Evolutionary conservation across 2,797 vertebrate species (phyloP), one percentile per base, ranked within the genome.

Genomic region (Hemibagrus guttatus): DNA sequence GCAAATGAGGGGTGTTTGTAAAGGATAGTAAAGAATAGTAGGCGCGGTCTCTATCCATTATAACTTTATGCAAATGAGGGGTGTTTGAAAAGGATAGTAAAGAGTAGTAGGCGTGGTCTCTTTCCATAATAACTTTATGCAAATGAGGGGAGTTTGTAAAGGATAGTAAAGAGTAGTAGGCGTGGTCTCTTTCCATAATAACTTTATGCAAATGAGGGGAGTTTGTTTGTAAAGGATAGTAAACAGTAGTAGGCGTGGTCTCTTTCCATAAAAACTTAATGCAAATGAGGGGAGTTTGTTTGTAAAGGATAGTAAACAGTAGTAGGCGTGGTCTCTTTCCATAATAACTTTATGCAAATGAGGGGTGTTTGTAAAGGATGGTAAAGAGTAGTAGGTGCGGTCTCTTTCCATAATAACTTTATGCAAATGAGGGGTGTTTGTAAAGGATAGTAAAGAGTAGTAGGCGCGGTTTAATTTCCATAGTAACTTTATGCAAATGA

Each of bases 401-500:
- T 9, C 35, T 63, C 23, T 63, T 46, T n/a, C 49, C 35, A 49
- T 46, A 81, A 26, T 46, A 26, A 61, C 11, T 59, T 14, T 23
- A 63, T 81, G 59, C 58, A 63, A 42, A 80, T 39, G 0, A 46
- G 2, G 12, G 64, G 46, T 1, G 35, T 39, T 39, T 39, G 35
- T 4, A 39, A 4, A 39, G 35, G 4, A 39, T 39, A 39, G 35
- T 39, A 39, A 39, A 4, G 35, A 39, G 35, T 2, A 39, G 90
- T 86, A 86, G 81, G 81, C 75, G 59, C 21, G 35, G 35, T 63
- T 19, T 79, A 23, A 11, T 93, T 91, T 52, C 93, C 91, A 92
- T 92, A 91, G 90, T 54, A 93, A 93, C 93, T 31, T 35, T 85
- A 86, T 90, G 85, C 81, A 61, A 87, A 91, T 91, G 1, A 80